Percentiles rank a stretch among this genome's conserved stretches.
Evolutionary conservation across 2,797 vertebrate genomes (phyloP).

Genomic region (Enteromius fasciolatus): DNA sequence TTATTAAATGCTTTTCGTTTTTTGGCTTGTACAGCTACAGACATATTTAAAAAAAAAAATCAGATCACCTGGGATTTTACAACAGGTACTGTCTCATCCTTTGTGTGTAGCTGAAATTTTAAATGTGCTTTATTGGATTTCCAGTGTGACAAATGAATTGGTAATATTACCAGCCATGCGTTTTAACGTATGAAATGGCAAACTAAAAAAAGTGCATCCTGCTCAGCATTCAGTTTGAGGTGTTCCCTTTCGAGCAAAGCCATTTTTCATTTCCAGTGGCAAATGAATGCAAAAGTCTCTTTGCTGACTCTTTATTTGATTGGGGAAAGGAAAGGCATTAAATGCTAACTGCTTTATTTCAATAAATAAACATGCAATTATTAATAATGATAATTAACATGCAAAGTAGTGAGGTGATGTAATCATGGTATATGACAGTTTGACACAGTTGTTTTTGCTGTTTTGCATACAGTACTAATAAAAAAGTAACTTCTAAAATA

Average conservation of each 20-base stretch:
- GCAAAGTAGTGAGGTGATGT: not conserved
- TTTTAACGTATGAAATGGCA: not conserved
- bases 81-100: not conserved
- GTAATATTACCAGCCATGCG: not conserved
- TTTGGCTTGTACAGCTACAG: conserved; percentile 10
- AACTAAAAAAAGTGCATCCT: not conserved
- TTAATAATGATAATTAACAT: not conserved
- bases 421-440: not conserved
- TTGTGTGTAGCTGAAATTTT: not conserved
- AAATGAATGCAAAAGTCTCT: too few relatives aligned
- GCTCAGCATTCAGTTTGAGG: not conserved
- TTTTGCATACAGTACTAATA: not conserved
- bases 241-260: not conserved
- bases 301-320: not conserved
- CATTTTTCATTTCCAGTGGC: not conserved
- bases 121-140: not conserved
- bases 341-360: not conserved
- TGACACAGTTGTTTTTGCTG: not conserved
- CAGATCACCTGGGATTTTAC: not conserved
- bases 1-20: conserved; percentile 30
- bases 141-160: not conserved
- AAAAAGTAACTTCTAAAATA: not conserved
- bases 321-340: not conserved
- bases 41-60: conserved; percentile 19
- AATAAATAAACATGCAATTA: not conserved